A percentile compares a stretch with the other conserved stretches of the same genome.
Conservation (phyloP, 2,113 vertebrate genomes). For the Macroglossus sobrinus region DNA sequence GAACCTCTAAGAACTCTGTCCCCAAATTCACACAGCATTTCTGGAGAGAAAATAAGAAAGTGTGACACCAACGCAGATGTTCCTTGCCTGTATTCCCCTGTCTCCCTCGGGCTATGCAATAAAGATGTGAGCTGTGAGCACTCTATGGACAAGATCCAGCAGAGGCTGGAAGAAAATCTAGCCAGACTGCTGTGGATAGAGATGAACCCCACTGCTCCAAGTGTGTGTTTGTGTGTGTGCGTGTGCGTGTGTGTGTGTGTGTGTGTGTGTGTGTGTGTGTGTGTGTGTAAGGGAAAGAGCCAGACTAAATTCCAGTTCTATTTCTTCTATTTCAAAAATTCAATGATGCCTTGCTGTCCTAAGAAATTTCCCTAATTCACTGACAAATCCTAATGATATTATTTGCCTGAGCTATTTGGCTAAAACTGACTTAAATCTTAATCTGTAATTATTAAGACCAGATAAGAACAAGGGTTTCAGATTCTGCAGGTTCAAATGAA, state of each 20-base stretch:
- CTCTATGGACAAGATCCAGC: too few species aligned
- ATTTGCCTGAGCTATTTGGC: not conserved
- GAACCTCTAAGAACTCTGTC: not conserved
- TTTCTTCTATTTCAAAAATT: not conserved
- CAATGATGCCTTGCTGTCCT: not conserved
- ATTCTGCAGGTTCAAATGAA: not conserved
- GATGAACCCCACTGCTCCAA: not conserved
- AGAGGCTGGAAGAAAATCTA: not conserved
- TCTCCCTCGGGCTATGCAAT: not conserved
- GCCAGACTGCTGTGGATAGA: rapidly evolving
- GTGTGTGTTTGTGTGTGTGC: not conserved
- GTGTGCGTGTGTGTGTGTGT: not conserved
- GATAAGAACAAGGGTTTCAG: not conserved
- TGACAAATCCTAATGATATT: not conserved
- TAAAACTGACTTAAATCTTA: not conserved
- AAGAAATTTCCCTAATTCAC: not conserved
- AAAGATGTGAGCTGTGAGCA: not conserved
- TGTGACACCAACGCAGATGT: not conserved
- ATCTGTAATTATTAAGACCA: not conserved
- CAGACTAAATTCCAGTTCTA: not conserved
- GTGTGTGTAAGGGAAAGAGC: rapidly evolving
- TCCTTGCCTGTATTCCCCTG: not conserved
- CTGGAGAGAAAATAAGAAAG: not conserved
- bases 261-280: not conserved
- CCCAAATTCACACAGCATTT: not conserved